Conservation (phyloP, 2,888 invertebrate species). For the Villa cingulata region DNA sequence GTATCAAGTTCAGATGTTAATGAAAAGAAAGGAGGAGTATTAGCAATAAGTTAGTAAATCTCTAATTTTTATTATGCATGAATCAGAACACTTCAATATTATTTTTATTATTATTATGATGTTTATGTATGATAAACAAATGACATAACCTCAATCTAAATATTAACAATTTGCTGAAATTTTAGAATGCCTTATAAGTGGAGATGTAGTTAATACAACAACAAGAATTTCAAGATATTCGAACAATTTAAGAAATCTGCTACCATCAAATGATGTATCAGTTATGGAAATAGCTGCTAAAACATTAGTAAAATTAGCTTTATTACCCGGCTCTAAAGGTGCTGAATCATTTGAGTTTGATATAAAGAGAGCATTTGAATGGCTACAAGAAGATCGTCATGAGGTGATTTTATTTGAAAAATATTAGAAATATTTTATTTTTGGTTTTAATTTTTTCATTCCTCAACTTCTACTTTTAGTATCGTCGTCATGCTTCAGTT, state of each 20-base stretch:
- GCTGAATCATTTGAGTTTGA: conserved; percentile 98
- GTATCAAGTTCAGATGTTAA: conserved; percentile 83
- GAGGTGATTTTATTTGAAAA: conserved; percentile 40
- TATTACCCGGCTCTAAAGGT: conserved; percentile 83
- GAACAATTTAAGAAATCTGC: conserved; percentile 76
- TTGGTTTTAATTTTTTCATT: neutral
- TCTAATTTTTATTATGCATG: neutral
- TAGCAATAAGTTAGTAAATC: conserved; percentile 63
- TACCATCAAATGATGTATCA: conserved; percentile 80
- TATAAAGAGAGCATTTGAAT: conserved; percentile 89
- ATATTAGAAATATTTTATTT: neutral
- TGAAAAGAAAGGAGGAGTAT: conserved; percentile 89
- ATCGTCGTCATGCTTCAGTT: conserved; percentile 83
- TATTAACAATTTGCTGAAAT: neutral
- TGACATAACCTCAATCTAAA: neutral
- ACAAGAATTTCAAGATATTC: conserved; percentile 84
- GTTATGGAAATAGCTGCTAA: conserved; percentile 95
- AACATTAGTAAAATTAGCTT: conserved; percentile 84
- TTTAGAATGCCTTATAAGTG: conserved; percentile 81
- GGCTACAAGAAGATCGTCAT: conserved; percentile 80
- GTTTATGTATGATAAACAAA: no score
- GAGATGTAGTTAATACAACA: conserved; percentile 83
- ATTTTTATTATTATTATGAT: neutral
- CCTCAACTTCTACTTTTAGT: conserved; percentile 30
- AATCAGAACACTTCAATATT: no score